Evolutionary conservation across 2,113 vertebrate genomes (phyloP).

Genomic region (Oncorhynchus clarkii): DNA sequence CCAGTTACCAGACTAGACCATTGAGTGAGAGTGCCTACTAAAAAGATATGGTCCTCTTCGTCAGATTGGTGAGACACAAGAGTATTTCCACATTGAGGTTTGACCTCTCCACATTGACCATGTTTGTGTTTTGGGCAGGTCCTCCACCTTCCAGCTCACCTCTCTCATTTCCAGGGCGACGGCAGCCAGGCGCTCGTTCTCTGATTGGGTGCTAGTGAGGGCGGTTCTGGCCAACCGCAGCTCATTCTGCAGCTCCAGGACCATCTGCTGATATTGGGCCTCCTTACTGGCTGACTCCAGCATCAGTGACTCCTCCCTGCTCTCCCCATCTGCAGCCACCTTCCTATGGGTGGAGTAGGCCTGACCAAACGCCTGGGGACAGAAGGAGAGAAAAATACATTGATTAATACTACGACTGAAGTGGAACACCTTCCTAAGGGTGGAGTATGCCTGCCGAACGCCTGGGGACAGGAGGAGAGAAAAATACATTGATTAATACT

Average conservation of each 20-base stretch:
- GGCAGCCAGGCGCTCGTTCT: conserved; percentile 87
- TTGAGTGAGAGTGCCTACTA: conserved; percentile 9
- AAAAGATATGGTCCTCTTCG: not conserved
- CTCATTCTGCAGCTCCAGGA: conserved; percentile 92
- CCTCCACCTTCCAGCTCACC: conserved; percentile 64
- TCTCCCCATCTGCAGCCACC: conserved; percentile 95
- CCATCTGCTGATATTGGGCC: conserved; percentile 90
- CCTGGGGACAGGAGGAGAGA: not conserved
- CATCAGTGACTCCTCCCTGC: conserved; percentile 94
- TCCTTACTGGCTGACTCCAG: conserved; percentile 96
- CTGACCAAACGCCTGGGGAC: conserved; percentile 90
- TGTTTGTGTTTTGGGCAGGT: not conserved
- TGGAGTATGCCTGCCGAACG: not conserved
- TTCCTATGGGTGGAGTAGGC: conserved; percentile 94
- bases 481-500: not conserved
- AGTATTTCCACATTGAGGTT: not conserved
- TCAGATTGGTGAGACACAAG: not conserved
- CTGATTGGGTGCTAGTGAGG: conserved; percentile 83
- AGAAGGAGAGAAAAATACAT: conserved; percentile 9
- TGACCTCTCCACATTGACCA: not conserved
- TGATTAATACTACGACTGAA: no score
- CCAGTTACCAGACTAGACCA: conserved; percentile 33
- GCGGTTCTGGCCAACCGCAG: conserved; percentile 86
- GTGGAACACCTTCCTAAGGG: no score
- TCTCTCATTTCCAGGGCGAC: conserved; percentile 89